Base-by-base conservation (phyloP, 2,888 invertebrate genomes). In the Thecophora atra region DNA sequence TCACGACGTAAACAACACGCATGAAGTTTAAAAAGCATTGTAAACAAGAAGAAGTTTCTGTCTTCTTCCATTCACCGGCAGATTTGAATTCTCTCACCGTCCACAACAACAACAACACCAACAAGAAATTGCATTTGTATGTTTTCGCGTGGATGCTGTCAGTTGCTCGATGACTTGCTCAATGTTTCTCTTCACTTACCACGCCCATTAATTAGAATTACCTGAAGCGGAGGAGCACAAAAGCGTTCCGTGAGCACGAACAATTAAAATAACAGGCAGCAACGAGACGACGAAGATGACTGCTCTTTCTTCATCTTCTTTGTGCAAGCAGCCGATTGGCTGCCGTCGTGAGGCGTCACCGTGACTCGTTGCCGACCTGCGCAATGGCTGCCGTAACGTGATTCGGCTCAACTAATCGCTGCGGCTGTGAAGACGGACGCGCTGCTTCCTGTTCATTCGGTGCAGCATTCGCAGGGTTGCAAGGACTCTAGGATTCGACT, bases 381-480 rank as follows among this genome's bases (percentile, higher is more conserved):
- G 83, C 83, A 84, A 78, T 83, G 80, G 79, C 74, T 83, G 83
- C 84, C 83, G 82, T 83, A 80, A 81, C 78, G 76, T 37, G 51
- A 54, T 42, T 24, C 24, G 17, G 21, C 42, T 37, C 17, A 60
- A 24, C 4, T 8, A 7, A 54, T 21, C 56, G 73, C n/a, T n/a
- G n/a, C 52, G 52, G 67, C 56, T 69, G 65, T 76, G 54, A 28
- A 68, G 76, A 60, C 70, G 73, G 30, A 4, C n/a, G n/a, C n/a
- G n/a, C n/a, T n/a, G n/a, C n/a, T n/a, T n/a, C n/a, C n/a, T n/a
- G n/a, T 30, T 30, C 8, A 30, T 30, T 30, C 30, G 30, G 37
- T 37, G 37, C n/a, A n/a, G n/a, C n/a, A 37, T 19, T 6, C 37
- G 11, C 37, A 6, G 37, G 37, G 11, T 37, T 37, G 11, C 37